Percentiles rank a stretch among this genome's conserved stretches.
phyloP scores from a whole-genome alignment of 2,113 vertebrate species.

The Panthera tigris region DNA sequence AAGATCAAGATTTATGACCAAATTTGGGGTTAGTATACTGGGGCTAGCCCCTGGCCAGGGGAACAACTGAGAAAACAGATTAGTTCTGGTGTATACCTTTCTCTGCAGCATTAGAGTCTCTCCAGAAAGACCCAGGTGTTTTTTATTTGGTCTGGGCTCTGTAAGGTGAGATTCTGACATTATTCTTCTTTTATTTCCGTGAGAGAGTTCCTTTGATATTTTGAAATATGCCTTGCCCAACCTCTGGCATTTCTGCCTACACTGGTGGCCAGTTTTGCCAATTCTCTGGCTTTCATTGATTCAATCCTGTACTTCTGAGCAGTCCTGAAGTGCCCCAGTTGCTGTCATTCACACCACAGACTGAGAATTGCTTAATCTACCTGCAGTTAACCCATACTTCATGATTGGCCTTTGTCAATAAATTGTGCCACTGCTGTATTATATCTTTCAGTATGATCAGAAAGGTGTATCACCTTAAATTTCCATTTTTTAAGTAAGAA shows the following conservation, averaged over 20 bases:
- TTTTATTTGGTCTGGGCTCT: not conserved
- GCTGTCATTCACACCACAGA: not conserved
- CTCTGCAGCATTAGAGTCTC: not conserved
- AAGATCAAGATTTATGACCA: not conserved
- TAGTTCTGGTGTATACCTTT: not conserved
- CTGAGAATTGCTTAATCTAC: not conserved
- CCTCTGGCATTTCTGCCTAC: not conserved
- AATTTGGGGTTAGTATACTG: not conserved
- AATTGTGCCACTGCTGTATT: not conserved
- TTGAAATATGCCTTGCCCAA: not conserved
- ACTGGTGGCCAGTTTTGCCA: not conserved
- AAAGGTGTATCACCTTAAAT: not conserved
- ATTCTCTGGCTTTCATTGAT: not conserved
- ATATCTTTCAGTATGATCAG: not conserved
- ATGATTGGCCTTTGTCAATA: rapidly evolving
- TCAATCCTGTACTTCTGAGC: not conserved
- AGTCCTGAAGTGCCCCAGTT: not conserved
- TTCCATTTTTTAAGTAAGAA: constrained; percentile 31
- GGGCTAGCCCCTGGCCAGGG: not conserved
- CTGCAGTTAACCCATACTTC: not conserved
- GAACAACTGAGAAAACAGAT: not conserved
- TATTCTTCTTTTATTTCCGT: not conserved
- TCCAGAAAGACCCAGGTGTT: not conserved
- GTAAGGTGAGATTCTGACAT: not conserved
- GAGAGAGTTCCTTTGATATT: not conserved